Conservation (phyloP, 1,140 invertebrate species). For the Hycleus phaleratus region DNA sequence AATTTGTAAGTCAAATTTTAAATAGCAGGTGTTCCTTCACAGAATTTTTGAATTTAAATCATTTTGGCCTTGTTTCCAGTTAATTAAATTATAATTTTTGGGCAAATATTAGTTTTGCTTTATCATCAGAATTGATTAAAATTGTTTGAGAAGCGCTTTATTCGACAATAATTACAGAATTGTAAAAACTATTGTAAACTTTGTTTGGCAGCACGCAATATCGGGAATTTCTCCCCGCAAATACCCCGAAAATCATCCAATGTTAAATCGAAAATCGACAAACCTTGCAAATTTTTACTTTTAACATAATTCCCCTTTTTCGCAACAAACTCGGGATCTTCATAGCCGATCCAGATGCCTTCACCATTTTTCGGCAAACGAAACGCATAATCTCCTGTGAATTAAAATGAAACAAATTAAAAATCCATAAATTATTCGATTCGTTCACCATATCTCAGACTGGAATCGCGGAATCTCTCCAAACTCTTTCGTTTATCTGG, state of each 20-base stretch:
- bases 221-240: too few relatives aligned
- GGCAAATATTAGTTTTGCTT: too few relatives aligned
- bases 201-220: too few relatives aligned
- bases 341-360: slow-evolving; percentile 84
- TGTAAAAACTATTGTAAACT: too few relatives aligned
- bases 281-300: slow-evolving; percentile 67
- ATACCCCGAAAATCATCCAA: slow-evolving; percentile 73
- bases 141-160: too few relatives aligned
- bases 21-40: too few relatives aligned
- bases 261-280: slow-evolving; percentile 72
- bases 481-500: slow-evolving; percentile 44
- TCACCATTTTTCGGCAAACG: slow-evolving; percentile 53
- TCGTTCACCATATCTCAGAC: slow-evolving; percentile 31
- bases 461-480: slow-evolving; percentile 33
- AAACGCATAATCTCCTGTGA: slow-evolving; percentile 62
- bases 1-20: too few relatives aligned
- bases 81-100: too few relatives aligned
- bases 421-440: background rate
- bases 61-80: too few relatives aligned
- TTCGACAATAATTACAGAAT: too few relatives aligned
- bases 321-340: slow-evolving; percentile 76
- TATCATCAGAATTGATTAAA: too few relatives aligned
- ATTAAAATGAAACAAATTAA: background rate
- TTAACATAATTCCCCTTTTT: slow-evolving; percentile 73
- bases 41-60: too few relatives aligned